phyloP scores from a whole-genome alignment of 1,140 invertebrate species.

The honey bee (Apis mellifera) region Amel_HAv3.1 CM009942.2:7264501-7265000 shows the following conservation, averaged over 20 bases:
- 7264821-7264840: background rate
- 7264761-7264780: background rate
- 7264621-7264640: background rate
- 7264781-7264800: constrained; percentile 22
- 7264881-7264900: no score
- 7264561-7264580: constrained; percentile 49
- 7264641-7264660: no score
- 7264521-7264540: constrained; percentile 50
- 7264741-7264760: constrained; percentile 28
- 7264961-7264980: no score
- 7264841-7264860: background rate
- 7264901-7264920: no score
- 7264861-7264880: no score
- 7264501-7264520: constrained; percentile 25
- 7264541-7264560: constrained; percentile 51
- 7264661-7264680: background rate
- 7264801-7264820: constrained; percentile 22
- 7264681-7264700: background rate
- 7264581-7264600: constrained; percentile 55
- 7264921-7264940: no score
- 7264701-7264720: constrained; percentile 4
- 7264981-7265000: no score
- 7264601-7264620: constrained; percentile 29
- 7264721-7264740: constrained; percentile 40
- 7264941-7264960: no score